Conservation (phyloP, 2,113 vertebrate genomes). For the Caranx ignobilis region DNA sequence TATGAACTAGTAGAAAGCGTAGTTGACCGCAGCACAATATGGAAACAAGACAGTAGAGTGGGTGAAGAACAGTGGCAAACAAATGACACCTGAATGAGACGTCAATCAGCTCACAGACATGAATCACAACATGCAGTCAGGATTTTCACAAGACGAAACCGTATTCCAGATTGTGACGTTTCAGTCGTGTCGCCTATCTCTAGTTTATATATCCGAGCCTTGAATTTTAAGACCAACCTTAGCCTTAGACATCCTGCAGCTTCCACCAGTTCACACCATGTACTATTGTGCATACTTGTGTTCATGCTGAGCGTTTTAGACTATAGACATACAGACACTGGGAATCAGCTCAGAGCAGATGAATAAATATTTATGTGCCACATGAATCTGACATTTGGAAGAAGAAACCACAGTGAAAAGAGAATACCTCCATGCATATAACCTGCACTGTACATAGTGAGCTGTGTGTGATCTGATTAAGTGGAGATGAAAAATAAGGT, state of each 20-base stretch:
- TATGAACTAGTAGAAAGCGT: too few relatives aligned
- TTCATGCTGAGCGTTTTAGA: background rate
- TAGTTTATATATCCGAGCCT: too few relatives aligned
- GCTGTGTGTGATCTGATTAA: background rate
- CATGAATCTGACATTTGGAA: background rate
- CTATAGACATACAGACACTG: background rate
- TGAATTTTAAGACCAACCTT: background rate
- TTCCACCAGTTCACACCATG: background rate
- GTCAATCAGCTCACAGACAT: too few relatives aligned
- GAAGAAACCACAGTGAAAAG: background rate
- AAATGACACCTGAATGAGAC: too few relatives aligned
- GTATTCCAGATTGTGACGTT: too few relatives aligned
- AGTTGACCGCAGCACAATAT: too few relatives aligned
- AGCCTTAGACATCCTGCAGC: background rate
- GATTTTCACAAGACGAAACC: too few relatives aligned
- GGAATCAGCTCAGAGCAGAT: background rate
- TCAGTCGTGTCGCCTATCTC: too few relatives aligned
- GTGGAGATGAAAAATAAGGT: background rate
- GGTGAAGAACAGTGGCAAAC: too few relatives aligned
- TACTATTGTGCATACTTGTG: background rate
- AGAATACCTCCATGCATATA: background rate
- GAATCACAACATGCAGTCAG: too few relatives aligned
- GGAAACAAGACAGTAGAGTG: too few relatives aligned
- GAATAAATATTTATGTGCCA: background rate
- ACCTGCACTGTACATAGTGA: background rate